A percentile compares a stretch with the other conserved stretches of the same genome.
phyloP scores from a whole-genome alignment of 2,888 invertebrate genomes.

The Cantharis rufa region DNA sequence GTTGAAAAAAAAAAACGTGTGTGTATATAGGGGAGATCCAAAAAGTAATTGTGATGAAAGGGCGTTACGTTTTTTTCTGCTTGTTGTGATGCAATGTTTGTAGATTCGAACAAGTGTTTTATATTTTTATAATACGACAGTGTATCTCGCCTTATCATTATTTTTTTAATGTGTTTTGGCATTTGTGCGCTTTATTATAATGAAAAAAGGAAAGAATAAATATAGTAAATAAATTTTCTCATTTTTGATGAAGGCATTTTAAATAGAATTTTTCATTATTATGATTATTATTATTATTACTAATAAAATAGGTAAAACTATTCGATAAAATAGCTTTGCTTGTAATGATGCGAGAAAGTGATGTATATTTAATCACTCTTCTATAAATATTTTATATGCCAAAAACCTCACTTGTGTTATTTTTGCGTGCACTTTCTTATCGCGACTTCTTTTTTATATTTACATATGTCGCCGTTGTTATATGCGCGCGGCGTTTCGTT shows the following conservation, averaged over 20 bases:
- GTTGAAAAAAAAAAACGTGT: neutral
- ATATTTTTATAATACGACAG: slow-evolving; percentile 28
- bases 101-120: slow-evolving; percentile 25
- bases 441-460: slow-evolving; percentile 23
- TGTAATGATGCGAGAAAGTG: slow-evolving; percentile 43
- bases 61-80: neutral
- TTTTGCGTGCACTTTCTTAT: slow-evolving; percentile 25
- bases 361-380: slow-evolving; percentile 36
- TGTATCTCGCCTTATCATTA: slow-evolving; percentile 23
- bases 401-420: slow-evolving; percentile 39
- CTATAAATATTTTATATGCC: slow-evolving; percentile 41
- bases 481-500: slow-evolving; percentile 12
- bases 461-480: slow-evolving; percentile 18
- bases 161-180: slow-evolving; percentile 11
- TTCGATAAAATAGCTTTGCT: slow-evolving; percentile 45
- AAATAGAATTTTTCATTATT: neutral
- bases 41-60: neutral
- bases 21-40: neutral
- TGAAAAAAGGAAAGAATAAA: neutral
- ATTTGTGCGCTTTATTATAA: slow-evolving; percentile 9
- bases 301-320: slow-evolving; percentile 18
- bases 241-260: neutral
- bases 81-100: neutral
- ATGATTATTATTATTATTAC: neutral
- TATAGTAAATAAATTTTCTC: neutral